Conservation (phyloP, 2,113 vertebrate genomes). For the Eulemur rufifrons region DNA sequence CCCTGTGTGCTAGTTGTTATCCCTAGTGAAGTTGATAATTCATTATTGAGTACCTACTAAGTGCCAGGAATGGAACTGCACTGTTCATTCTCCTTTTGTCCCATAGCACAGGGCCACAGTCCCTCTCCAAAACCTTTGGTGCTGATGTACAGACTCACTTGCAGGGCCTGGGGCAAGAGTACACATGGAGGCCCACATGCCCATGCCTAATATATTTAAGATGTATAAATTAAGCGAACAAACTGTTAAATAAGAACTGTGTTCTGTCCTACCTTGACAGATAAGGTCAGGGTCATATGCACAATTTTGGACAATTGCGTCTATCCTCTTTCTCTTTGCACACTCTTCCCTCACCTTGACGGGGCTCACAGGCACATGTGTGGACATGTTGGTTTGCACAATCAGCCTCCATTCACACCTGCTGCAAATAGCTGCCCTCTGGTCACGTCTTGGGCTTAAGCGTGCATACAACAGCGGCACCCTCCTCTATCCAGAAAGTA, state of each 20-base stretch:
- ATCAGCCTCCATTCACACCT: background rate
- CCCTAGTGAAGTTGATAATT: background rate
- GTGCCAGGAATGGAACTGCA: background rate
- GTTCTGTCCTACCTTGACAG: background rate
- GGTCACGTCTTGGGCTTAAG: background rate
- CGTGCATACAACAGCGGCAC: no score
- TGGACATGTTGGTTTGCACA: background rate
- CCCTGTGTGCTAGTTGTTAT: background rate
- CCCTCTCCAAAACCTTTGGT: background rate
- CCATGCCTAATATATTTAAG: background rate
- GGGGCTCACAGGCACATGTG: accelerated
- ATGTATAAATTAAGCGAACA: background rate
- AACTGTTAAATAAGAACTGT: background rate
- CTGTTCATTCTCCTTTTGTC: background rate
- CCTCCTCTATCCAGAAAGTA: background rate
- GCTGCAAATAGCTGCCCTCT: background rate
- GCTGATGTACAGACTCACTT: background rate
- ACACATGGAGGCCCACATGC: background rate
- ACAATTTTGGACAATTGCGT: background rate
- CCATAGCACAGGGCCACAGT: no score
- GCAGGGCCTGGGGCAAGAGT: background rate
- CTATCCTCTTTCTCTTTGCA: background rate
- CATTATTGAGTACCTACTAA: background rate
- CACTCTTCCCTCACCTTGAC: background rate
- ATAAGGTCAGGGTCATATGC: background rate